Conservation (phyloP, 2,797 vertebrate genomes). For the Nothura maculosa region DNA sequence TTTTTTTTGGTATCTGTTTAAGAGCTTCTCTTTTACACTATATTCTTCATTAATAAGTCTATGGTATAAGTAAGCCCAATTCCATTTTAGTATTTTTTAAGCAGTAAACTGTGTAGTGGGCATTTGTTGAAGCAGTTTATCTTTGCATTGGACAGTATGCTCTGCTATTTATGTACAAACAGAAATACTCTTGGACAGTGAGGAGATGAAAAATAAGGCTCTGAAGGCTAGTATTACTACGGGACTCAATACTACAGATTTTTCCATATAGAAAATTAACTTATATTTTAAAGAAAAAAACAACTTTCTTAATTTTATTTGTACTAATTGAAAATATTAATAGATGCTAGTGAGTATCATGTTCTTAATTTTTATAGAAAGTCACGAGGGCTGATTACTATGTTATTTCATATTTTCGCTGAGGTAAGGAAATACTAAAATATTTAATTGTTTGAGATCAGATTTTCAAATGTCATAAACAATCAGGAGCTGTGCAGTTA, state of each 20-base stretch:
- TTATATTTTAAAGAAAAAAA: neutral
- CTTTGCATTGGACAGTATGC: neutral
- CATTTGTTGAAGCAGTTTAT: neutral
- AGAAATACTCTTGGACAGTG: neutral
- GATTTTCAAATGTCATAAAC: neutral
- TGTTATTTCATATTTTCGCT: neutral
- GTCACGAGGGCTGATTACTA: neutral
- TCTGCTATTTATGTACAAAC: neutral
- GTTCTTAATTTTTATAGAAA: neutral
- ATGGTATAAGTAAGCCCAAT: neutral
- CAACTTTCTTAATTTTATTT: neutral
- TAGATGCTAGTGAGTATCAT: neutral
- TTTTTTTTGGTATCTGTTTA: neutral
- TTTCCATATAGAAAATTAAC: neutral
- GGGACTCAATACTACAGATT: neutral
- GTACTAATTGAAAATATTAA: neutral
- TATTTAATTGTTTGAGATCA: fast-evolving
- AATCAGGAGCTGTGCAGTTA: neutral
- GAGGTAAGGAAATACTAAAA: neutral
- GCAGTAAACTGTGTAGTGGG: neutral
- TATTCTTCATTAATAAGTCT: neutral
- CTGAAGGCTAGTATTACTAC: neutral
- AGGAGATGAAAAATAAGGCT: neutral
- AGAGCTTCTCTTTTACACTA: neutral
- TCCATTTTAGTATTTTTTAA: neutral